Conservation (phyloP, 2,888 invertebrate species). For the Gryllus longicercus region DNA sequence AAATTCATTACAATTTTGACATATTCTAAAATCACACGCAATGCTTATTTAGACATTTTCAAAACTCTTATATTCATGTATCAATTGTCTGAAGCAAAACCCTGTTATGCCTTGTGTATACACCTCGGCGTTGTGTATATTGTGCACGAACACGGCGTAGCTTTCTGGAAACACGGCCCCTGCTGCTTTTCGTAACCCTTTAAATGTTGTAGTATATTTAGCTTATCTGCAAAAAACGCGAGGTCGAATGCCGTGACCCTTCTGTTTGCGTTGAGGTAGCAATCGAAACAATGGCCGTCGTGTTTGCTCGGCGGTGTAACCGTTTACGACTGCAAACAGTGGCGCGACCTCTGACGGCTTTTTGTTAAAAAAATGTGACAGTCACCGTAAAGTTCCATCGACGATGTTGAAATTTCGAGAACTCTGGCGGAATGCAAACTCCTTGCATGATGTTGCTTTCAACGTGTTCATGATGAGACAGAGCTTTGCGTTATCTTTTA, state of each 20-base stretch:
- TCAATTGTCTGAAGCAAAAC: too few species aligned
- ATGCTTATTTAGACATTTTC: too few species aligned
- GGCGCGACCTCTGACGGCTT: neutral
- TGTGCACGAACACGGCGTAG: neutral
- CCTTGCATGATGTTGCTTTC: too few species aligned
- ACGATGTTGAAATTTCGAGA: neutral
- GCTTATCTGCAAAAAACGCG: constrained; percentile 9
- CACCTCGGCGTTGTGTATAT: neutral
- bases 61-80: too few species aligned
- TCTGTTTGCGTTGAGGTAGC: constrained; percentile 6
- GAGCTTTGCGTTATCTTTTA: too few species aligned
- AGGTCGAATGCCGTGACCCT: neutral
- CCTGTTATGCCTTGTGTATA: neutral
- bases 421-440: too few species aligned
- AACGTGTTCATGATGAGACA: too few species aligned
- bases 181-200: neutral
- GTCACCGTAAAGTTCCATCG: neutral
- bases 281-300: neutral
- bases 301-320: neutral
- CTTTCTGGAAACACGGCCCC: neutral
- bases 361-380: neutral
- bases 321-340: neutral
- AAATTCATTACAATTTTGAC: too few species aligned
- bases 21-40: too few species aligned
- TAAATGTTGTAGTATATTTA: constrained; percentile 17